These are phyloP conservation scores for Littorina saxatilis DNA, from an alignment of 1,140 invertebrate species.

Conservation along the genomic window DNA sequence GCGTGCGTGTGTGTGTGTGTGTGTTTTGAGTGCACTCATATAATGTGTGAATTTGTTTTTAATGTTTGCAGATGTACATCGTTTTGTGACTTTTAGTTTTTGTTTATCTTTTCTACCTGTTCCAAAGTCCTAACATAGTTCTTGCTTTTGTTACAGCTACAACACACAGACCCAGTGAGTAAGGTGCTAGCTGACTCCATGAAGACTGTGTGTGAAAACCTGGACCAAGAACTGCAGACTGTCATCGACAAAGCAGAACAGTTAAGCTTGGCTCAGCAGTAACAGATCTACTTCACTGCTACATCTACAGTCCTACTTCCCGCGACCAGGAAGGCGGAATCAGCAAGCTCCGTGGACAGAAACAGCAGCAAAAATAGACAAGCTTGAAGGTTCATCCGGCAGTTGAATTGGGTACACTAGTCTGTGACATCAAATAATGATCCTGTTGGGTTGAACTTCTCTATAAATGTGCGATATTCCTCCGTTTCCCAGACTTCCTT, in stretches of 20 bases:
- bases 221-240: conserved; percentile 41
- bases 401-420: too few relatives aligned
- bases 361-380: too few relatives aligned
- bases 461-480: too few relatives aligned
- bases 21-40: too few relatives aligned
- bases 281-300: background rate
- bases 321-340: too few relatives aligned
- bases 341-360: too few relatives aligned
- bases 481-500: too few relatives aligned
- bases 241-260: conserved; percentile 41
- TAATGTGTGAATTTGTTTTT: background rate
- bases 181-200: conserved; percentile 36
- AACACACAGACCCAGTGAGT: conserved; percentile 59
- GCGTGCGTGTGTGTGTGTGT: too few relatives aligned
- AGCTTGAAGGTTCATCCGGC: too few relatives aligned
- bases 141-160: conserved; percentile 59
- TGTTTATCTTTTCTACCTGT: background rate
- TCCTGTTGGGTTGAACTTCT: too few relatives aligned
- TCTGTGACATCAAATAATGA: too few relatives aligned
- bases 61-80: background rate
- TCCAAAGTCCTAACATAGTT: background rate
- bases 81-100: background rate
- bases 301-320: background rate
- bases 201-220: conserved; percentile 16
- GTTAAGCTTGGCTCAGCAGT: background rate